A percentile compares a stretch with the other conserved stretches of the same genome.
These are phyloP conservation scores for Bombus pascuorum DNA, from an alignment of 1,140 invertebrate genomes.

Conservation along the genomic window DNA sequence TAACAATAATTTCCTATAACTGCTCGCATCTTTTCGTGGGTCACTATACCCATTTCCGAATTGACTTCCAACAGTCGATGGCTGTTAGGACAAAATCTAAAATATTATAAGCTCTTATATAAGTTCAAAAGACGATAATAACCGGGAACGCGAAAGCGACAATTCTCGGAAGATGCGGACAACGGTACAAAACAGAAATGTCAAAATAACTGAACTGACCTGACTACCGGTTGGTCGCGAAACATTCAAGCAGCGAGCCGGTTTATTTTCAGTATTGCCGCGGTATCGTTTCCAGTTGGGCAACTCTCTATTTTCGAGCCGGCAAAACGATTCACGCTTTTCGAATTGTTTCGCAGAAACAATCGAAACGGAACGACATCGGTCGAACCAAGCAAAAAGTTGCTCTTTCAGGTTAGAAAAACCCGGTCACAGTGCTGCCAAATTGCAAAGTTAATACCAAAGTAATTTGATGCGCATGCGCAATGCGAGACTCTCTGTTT, in stretches of 20 bases:
- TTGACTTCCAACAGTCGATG: no score
- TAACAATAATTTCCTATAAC: no score
- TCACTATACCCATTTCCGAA: no score
- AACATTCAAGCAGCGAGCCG: background rate
- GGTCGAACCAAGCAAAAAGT: background rate
- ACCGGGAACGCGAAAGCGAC: background rate
- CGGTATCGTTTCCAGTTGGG: constrained; percentile 2
- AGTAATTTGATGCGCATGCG: background rate
- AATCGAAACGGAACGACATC: background rate
- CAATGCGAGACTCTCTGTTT: no score
- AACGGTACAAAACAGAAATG: constrained; percentile 30
- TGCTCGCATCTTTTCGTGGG: no score
- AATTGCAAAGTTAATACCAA: background rate
- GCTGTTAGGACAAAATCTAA: background rate
- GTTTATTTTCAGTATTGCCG: constrained; percentile 39
- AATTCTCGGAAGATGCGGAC: constrained; percentile 31
- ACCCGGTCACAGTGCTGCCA: background rate
- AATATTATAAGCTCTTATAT: background rate
- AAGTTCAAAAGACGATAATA: constrained; percentile 33
- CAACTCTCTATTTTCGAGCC: background rate
- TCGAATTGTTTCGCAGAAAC: constrained; percentile 17
- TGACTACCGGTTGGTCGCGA: constrained; percentile 4
- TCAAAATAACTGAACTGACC: constrained; percentile 52
- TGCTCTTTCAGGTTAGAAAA: constrained; percentile 13
- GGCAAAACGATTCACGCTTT: constrained; percentile 5